A percentile compares a stretch with the other conserved stretches of the same genome.
Evolutionary conservation across 2,797 vertebrate genomes (phyloP).

Genomic region (Onychomys torridus): DNA sequence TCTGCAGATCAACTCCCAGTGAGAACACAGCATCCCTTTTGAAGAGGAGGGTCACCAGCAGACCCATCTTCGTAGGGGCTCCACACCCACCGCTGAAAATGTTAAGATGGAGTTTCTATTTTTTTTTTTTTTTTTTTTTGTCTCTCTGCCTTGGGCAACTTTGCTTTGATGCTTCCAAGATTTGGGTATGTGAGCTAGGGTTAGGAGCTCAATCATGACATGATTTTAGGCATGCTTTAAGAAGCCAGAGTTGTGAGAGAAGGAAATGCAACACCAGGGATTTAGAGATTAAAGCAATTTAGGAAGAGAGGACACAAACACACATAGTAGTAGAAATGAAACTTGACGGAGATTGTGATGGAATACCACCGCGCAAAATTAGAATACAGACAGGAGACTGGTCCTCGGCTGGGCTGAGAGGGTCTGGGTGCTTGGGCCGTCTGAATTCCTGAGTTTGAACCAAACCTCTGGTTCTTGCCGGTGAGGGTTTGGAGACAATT

Average conservation of each 20-base stretch:
- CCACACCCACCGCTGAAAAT: slow-evolving; percentile 15
- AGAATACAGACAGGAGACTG: background rate
- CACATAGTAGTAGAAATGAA: slow-evolving; percentile 59
- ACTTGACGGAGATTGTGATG: slow-evolving; percentile 33
- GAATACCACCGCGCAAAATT: background rate
- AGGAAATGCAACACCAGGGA: slow-evolving; percentile 61
- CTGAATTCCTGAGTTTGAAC: background rate
- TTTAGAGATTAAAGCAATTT: slow-evolving; percentile 76
- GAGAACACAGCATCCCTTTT: background rate
- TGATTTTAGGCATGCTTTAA: slow-evolving; percentile 64
- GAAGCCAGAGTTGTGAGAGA: slow-evolving; percentile 59
- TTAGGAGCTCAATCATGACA: slow-evolving; percentile 65
- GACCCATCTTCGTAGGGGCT: background rate
- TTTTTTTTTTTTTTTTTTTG: slow-evolving; percentile 43
- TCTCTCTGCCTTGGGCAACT: slow-evolving; percentile 48
- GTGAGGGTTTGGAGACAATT: background rate
- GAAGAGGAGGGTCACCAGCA: slow-evolving; percentile 20
- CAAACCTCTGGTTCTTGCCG: background rate
- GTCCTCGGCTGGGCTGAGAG: background rate
- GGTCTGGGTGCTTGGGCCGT: background rate
- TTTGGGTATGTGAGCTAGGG: slow-evolving; percentile 41
- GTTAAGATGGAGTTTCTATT: slow-evolving; percentile 24
- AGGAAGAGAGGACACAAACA: slow-evolving; percentile 36
- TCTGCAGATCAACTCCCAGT: background rate
- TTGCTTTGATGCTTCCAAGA: slow-evolving; percentile 55